Evolutionary conservation across 2,888 invertebrate genomes (phyloP), one percentile per base, ranked within the genome.

Genomic region (Hirtodrosophila histrioides): DNA sequence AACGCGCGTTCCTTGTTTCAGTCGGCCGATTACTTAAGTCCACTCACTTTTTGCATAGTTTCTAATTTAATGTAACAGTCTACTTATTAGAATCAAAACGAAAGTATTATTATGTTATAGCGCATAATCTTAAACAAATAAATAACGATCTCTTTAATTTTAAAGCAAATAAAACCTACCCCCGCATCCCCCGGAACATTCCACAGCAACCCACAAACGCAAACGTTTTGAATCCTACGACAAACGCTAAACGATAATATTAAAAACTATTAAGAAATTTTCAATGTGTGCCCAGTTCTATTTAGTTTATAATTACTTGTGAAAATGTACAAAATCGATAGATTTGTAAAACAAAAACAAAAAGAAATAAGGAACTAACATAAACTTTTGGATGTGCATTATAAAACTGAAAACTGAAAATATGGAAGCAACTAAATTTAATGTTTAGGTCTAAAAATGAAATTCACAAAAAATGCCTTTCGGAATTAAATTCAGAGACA

Each of bases 401-500:
- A 51, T 36, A 55, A 40, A 29, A 39, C 6, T 37, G 58, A 53
- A 65, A 62, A 56, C 55, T 55, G 71, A 55, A 49, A 66, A 48
- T 61, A 71, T 69, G 65, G 67, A 86, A 70, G 45, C 78, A 81
- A 84, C 75, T 65, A 85, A 88, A 89, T 84, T 88, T 86, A 88
- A 89, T 70, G 75, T 90, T 90, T 90, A 89, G 90, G 78, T 75
- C 81, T 68, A 69, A 57, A 64, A 43, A 41, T 12, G 67, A 74
- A 76, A 86, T 69, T 85, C 82, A 88, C 88, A 84, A 88, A 90
- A 89, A 90, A 83, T 90, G 90, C 90, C 90, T 90, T 90, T 90
- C 87, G 90, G 90, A 90, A 90, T 89, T 78, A 88, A 90, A 90
- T 90, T 90, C 89, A 90, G 89, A 88, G 81, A 82, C 66, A 62